Conservation (phyloP, 2,888 invertebrate species). For the Loripinus fragilis region DNA sequence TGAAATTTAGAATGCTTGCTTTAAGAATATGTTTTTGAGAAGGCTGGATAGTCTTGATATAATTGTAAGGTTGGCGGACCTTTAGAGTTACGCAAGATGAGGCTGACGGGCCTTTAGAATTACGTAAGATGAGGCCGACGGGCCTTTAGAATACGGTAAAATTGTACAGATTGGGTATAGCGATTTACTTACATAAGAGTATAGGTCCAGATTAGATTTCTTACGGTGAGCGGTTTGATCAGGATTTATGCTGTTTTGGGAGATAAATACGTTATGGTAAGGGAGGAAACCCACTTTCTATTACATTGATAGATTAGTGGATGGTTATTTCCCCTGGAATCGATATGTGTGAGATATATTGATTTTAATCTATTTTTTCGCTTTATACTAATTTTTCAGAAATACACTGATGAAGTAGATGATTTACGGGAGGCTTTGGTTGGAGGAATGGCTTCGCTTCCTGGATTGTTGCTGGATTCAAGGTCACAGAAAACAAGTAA, state of each 20-base stretch:
- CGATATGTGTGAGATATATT: too few relatives aligned
- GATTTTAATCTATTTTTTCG: background rate
- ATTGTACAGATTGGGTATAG: too few relatives aligned
- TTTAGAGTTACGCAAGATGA: background rate
- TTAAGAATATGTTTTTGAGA: background rate
- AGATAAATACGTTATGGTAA: background rate
- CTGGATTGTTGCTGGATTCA: slow-evolving; percentile 27
- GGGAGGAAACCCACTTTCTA: background rate
- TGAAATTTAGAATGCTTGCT: background rate
- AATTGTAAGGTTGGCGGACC: background rate
- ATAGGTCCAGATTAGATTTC: too few relatives aligned
- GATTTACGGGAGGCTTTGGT: slow-evolving; percentile 34
- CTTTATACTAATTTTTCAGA: slow-evolving; percentile 30
- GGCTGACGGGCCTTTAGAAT: too few relatives aligned
- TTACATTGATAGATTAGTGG: background rate
- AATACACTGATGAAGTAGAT: slow-evolving; percentile 18
- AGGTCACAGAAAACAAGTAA: slow-evolving; percentile 27
- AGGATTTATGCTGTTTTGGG: background rate
- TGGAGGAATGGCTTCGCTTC: slow-evolving; percentile 33
- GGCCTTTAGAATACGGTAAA: too few relatives aligned
- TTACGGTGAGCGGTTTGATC: background rate
- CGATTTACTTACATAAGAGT: too few relatives aligned
- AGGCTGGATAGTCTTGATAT: background rate
- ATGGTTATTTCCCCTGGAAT: background rate
- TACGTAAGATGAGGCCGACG: too few relatives aligned